These are phyloP conservation scores for Melanerpes aurifrons DNA, from an alignment of 2,113 vertebrate species.

Conservation along the genomic window DNA sequence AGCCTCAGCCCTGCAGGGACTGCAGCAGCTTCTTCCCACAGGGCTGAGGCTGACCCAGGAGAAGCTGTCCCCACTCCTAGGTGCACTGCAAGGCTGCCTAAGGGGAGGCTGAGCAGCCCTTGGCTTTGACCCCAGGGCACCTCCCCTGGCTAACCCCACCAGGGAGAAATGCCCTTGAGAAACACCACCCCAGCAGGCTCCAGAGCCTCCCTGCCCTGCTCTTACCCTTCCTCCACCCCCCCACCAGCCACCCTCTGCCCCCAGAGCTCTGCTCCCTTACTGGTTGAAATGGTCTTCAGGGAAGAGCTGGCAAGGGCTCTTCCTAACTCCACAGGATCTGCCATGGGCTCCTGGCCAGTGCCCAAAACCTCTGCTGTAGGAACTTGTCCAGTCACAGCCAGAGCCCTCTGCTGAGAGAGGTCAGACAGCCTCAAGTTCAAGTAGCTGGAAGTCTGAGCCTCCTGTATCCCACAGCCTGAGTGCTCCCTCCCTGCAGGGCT, in stretches of 20 bases:
- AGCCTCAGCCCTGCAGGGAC: not conserved
- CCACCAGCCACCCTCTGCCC: no score
- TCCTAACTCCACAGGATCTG: not conserved
- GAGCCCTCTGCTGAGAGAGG: constrained; percentile 20
- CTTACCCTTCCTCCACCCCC: no score
- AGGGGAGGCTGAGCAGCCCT: not conserved
- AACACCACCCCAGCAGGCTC: not conserved
- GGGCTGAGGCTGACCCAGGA: not conserved
- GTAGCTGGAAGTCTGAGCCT: not conserved
- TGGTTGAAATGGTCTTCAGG: not conserved
- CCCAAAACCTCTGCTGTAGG: constrained; percentile 32
- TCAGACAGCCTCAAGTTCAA: not conserved
- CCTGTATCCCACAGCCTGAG: not conserved
- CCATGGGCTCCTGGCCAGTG: rapidly evolving
- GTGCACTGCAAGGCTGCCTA: not conserved
- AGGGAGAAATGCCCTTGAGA: not conserved
- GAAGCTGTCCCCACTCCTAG: not conserved
- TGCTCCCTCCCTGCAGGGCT: not conserved
- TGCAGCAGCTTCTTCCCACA: not conserved
- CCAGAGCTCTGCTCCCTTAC: constrained; percentile 17
- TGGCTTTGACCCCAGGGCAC: not conserved
- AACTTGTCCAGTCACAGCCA: not conserved
- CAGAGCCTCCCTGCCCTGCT: not conserved
- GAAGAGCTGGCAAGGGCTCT: not conserved
- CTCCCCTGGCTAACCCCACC: not conserved